Percentiles rank a stretch among this genome's conserved stretches.
Evolutionary conservation across 2,888 invertebrate species (phyloP).

Genomic region (Pyralis farinalis): DNA sequence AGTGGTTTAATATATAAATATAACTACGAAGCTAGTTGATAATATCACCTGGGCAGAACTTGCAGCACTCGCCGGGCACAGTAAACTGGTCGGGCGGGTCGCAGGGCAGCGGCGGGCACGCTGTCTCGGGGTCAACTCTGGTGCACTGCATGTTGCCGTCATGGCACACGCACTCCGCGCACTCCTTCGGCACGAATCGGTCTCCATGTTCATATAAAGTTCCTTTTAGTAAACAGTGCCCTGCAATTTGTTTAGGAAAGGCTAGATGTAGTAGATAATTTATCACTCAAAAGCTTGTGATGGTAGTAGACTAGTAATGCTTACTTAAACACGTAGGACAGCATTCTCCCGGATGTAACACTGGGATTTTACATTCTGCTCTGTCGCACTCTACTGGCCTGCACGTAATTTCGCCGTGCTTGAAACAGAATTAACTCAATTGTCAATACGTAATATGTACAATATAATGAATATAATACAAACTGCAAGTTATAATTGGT

Average conservation of each 20-base stretch:
- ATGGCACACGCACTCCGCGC: slow-evolving; percentile 90
- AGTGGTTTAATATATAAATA: too few species aligned
- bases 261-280: too few species aligned
- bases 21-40: too few species aligned
- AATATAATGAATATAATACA: too few species aligned
- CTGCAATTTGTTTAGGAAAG: slow-evolving; percentile 80
- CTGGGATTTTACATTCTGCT: slow-evolving; percentile 90
- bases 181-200: slow-evolving; percentile 85
- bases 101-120: slow-evolving; percentile 90
- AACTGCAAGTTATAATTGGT: background rate
- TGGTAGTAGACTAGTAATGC: too few species aligned
- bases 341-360: slow-evolving; percentile 88
- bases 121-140: slow-evolving; percentile 85
- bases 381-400: slow-evolving; percentile 90
- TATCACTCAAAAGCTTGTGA: too few species aligned
- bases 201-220: slow-evolving; percentile 91
- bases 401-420: slow-evolving; percentile 93
- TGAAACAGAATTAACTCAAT: slow-evolving; percentile 31
- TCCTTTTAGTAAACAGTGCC: slow-evolving; percentile 85
- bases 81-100: slow-evolving; percentile 88
- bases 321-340: slow-evolving; percentile 93
- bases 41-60: slow-evolving; percentile 89
- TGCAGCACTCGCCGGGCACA: slow-evolving; percentile 93
- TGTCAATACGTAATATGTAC: too few species aligned
- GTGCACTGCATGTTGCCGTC: slow-evolving; percentile 91